These are phyloP conservation scores for Noctua pronuba DNA, from an alignment of 2,888 invertebrate species.

Conservation along the genomic window DNA sequence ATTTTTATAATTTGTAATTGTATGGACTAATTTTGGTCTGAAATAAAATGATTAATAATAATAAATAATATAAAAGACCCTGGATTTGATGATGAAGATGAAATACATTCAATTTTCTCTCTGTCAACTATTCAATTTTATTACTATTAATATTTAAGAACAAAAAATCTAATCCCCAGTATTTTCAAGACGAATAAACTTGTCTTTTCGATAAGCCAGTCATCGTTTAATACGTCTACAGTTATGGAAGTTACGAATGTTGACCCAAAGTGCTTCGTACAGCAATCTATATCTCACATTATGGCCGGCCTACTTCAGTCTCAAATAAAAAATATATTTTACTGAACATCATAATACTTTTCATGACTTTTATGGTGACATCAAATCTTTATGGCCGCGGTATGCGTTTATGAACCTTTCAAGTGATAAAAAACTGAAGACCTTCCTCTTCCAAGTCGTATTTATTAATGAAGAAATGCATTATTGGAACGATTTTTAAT, in stretches of 20 bases:
- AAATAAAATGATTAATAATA: no score
- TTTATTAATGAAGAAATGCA: constrained; percentile 68
- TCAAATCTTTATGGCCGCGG: constrained; percentile 71
- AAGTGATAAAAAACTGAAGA: constrained; percentile 64
- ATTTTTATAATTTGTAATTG: no score
- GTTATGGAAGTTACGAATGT: constrained; percentile 51
- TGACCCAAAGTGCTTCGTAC: constrained; percentile 54
- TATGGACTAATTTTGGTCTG: no score
- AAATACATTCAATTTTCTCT: no score
- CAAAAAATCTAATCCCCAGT: constrained; percentile 14
- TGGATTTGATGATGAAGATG: no score
- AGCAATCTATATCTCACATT: constrained; percentile 58
- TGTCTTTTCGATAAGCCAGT: constrained; percentile 23
- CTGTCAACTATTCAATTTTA: no score
- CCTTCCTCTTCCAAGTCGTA: constrained; percentile 52
- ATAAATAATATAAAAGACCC: no score
- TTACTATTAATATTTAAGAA: no score
- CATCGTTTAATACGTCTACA: constrained; percentile 19
- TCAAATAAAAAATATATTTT: constrained; percentile 68
- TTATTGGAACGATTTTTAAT: constrained; percentile 59
- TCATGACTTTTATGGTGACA: constrained; percentile 69
- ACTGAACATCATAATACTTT: constrained; percentile 68
- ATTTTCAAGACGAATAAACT: constrained; percentile 47
- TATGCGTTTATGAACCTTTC: constrained; percentile 68
- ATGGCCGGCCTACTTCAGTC: constrained; percentile 59